A percentile compares a stretch with the other conserved stretches of the same genome.
Evolutionary conservation across 2,113 vertebrate species (phyloP).

Genomic region (Chionomys nivalis): DNA sequence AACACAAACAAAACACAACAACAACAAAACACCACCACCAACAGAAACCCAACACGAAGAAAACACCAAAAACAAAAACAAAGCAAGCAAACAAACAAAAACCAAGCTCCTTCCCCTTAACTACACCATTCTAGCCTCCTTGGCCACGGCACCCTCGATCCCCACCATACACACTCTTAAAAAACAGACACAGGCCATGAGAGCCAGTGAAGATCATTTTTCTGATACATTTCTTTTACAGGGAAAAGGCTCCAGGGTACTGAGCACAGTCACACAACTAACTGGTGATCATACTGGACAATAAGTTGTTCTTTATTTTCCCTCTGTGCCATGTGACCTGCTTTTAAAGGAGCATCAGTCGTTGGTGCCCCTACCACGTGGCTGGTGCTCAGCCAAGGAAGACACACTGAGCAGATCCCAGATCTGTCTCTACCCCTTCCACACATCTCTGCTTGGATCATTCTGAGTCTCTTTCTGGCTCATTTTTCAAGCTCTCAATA

Average conservation of each 20-base stretch:
- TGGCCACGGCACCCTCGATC: accelerated
- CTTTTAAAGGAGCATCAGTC: neutral
- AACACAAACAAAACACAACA: neutral
- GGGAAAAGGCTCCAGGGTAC: neutral
- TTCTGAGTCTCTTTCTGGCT: neutral
- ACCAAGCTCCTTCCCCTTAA: neutral
- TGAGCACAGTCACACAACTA: neutral
- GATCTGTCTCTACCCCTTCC: neutral
- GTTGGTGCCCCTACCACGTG: neutral
- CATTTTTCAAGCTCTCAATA: neutral
- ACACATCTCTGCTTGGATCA: neutral
- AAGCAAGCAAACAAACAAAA: neutral
- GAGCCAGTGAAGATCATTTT: neutral
- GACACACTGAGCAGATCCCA: neutral
- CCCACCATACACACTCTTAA: neutral
- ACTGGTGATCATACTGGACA: neutral
- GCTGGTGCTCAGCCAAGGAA: neutral
- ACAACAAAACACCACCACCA: neutral
- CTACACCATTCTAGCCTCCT: neutral
- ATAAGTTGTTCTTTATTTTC: neutral
- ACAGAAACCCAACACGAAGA: neutral
- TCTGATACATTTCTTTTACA: neutral
- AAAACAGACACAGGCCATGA: neutral
- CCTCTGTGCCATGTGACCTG: neutral
- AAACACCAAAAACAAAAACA: too few species aligned